Evolutionary conservation across 1,140 invertebrate genomes (phyloP).

Genomic region (Pseudomyrmex flavicornis): DNA sequence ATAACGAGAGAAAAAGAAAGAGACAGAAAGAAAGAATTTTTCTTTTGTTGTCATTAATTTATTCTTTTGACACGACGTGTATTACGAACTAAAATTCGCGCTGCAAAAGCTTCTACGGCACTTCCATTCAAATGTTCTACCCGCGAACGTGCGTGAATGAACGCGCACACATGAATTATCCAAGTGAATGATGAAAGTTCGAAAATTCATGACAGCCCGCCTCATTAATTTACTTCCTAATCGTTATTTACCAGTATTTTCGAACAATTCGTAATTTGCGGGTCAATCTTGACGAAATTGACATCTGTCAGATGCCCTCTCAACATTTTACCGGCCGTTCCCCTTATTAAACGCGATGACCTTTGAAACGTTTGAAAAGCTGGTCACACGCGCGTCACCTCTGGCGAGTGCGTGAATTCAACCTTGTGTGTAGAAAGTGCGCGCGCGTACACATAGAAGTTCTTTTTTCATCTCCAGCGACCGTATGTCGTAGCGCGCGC

Average conservation of each 20-base stretch:
- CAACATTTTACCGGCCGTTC: conserved; percentile 3
- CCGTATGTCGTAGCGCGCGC: conserved; percentile 8
- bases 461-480: conserved; percentile 31
- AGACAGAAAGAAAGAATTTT: neutral
- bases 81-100: neutral
- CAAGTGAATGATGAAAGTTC: conserved; percentile 21
- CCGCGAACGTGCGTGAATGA: neutral
- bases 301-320: conserved; percentile 9
- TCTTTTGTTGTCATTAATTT: conserved; percentile 16
- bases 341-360: conserved; percentile 53
- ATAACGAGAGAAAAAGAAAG: neutral
- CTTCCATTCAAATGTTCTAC: neutral
- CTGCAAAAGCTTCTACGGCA: neutral
- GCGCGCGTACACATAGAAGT: neutral
- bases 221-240: conserved; percentile 11
- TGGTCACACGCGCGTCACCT: conserved; percentile 55
- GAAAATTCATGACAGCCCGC: neutral
- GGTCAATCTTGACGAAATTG: conserved; percentile 59
- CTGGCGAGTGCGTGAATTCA: conserved; percentile 49
- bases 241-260: conserved; percentile 18
- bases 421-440: conserved; percentile 51
- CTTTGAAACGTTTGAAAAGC: conserved; percentile 60
- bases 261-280: neutral
- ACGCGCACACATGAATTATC: no score
- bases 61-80: neutral